Evolutionary conservation across 2,113 vertebrate species (phyloP), one percentile per base, ranked within the genome.

Genomic region (Lycocorax pyrrhopterus): DNA sequence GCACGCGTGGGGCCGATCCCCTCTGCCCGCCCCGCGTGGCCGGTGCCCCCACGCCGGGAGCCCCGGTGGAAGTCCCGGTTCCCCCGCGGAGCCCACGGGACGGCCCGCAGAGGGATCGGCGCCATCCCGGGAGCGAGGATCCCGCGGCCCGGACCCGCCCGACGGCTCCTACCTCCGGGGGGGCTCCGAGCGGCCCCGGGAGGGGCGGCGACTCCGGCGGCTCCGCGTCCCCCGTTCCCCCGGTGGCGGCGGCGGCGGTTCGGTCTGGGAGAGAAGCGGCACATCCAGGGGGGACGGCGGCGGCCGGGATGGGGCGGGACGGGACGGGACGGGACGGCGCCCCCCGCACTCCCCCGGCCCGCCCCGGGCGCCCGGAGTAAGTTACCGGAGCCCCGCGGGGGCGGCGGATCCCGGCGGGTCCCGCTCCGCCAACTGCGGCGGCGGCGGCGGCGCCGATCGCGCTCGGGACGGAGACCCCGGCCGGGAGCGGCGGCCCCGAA

Each of bases 401-500:
- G 87, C 77, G 87, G 88, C 47, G 88, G 60, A 89, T 84, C 92
- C 88, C 78, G 67, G 78, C 69, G 82, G 67, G 67, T 91, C 84
- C 79, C 89, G 74, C 68, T 88, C 89, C 93, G 80, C 84, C 93
- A 66, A 89, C 52, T 92, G 91, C 64, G 83, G 80, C 89, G 89
- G 88, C 89, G 89, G 88, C 89, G 74, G 88, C 92, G 89, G 75
- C 85, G 64, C 86, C 90, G 74, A 80, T 35, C 69, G 63, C 56
- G 63, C 53, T 84, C 84, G 91, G 84, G 94, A 93, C 84, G 64
- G 94, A 91, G 94, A 84, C 94, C 91, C 84, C 90, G 71, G 55
- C 86, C 93, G 82, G 90, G 77, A 93, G 21, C 82, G 66, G 64
- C 69, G 59, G 37, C 90, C 39, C 77, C 82, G 72, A 95, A 95